Conservation (phyloP, 2,888 invertebrate species). For the Mesochorus sp. region DNA sequence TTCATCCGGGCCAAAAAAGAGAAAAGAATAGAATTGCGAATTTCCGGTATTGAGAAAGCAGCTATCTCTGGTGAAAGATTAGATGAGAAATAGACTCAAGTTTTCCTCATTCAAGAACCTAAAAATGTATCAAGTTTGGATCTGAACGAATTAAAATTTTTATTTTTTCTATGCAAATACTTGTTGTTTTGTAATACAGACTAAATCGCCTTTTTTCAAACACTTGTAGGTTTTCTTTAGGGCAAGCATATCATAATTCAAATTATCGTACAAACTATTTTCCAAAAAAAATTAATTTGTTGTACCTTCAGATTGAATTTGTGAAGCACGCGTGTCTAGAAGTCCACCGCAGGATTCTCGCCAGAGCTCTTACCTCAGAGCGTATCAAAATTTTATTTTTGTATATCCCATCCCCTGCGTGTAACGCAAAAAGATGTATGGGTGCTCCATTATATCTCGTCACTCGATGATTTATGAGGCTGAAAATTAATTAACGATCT, state of each 20-base stretch:
- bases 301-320: constrained; percentile 7
- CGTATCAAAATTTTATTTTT: constrained; percentile 65
- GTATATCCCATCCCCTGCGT: constrained; percentile 37
- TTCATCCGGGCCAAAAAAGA: constrained; percentile 65
- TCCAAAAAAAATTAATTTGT: constrained; percentile 23
- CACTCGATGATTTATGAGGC: constrained; percentile 14
- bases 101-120: neutral
- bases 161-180: neutral
- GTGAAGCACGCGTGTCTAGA: constrained; percentile 19
- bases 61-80: neutral
- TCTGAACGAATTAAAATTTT: too few species aligned
- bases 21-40: constrained; percentile 13
- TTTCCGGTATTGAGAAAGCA: constrained; percentile 40
- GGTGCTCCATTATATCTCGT: constrained; percentile 55
- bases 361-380: constrained; percentile 19
- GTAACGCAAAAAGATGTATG: constrained; percentile 44
- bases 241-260: neutral
- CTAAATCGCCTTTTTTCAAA: constrained; percentile 1
- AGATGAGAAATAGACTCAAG: neutral
- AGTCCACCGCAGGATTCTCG: constrained; percentile 39
- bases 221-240: neutral
- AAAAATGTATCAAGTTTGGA: too few species aligned
- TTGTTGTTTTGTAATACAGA: neutral
- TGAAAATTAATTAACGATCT: constrained; percentile 63
- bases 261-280: constrained; percentile 37